phyloP scores from a whole-genome alignment of 2,888 invertebrate genomes.

The Thymelicus lineola region DNA sequence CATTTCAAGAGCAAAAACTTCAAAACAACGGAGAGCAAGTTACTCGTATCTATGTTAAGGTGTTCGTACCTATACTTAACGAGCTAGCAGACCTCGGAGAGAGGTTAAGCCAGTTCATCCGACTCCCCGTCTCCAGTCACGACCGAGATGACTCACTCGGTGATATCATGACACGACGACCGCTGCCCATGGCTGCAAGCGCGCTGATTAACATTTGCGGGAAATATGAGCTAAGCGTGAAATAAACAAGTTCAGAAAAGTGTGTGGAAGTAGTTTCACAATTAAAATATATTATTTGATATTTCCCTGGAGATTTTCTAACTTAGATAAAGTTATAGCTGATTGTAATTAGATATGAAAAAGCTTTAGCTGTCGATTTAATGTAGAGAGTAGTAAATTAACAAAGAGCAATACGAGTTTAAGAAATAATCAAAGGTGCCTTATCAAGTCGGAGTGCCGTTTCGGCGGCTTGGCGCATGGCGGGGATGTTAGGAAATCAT shows the following conservation, averaged over 20 bases:
- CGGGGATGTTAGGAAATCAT: constrained; percentile 32
- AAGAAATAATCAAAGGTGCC: constrained; percentile 25
- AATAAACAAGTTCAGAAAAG: neutral
- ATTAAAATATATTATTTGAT: no score
- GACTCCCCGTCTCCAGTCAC: constrained; percentile 59
- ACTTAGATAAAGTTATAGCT: no score
- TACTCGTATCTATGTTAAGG: constrained; percentile 12
- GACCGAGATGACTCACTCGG: constrained; percentile 67
- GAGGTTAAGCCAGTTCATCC: constrained; percentile 73
- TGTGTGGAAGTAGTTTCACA: no score
- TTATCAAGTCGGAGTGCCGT: constrained; percentile 35
- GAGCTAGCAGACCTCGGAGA: constrained; percentile 43
- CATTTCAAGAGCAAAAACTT: neutral
- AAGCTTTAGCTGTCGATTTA: no score
- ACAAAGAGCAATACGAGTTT: neutral
- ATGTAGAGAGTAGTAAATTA: no score
- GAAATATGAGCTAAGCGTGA: constrained; percentile 39
- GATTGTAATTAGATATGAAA: no score
- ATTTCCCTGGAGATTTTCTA: no score
- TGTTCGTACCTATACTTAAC: constrained; percentile 24
- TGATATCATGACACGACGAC: constrained; percentile 72
- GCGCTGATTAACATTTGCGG: constrained; percentile 38
- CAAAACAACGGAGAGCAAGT: neutral
- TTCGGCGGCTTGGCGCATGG: constrained; percentile 33
- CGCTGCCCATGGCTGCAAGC: constrained; percentile 29